Conservation (phyloP, 2,113 vertebrate species). For the Pteropus alecto region DNA sequence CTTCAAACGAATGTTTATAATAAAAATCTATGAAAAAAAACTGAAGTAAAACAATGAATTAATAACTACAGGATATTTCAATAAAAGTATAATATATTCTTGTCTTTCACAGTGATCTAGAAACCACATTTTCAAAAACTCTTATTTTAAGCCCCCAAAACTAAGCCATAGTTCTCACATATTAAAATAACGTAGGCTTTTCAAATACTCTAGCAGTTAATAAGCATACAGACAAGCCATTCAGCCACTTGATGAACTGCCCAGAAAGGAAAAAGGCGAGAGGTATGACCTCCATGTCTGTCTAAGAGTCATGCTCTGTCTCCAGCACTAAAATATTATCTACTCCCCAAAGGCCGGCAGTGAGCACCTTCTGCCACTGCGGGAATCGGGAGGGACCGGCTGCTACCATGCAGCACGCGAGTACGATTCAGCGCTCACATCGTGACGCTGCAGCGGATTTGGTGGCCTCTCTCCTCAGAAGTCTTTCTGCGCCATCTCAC, state of each 20-base stretch:
- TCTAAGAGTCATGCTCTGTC: not conserved
- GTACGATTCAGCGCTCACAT: not conserved
- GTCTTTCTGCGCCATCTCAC: not conserved
- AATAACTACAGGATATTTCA: not conserved
- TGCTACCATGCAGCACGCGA: not conserved
- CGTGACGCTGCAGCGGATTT: not conserved
- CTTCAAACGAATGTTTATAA: conserved; percentile 27
- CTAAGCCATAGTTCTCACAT: not conserved
- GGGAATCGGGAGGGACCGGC: too few relatives aligned
- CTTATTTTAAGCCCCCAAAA: not conserved
- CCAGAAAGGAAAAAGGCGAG: not conserved
- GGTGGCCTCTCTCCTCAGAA: not conserved
- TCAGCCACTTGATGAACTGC: not conserved
- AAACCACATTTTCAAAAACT: not conserved
- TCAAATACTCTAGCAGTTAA: not conserved
- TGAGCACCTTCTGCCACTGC: not conserved
- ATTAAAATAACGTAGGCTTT: not conserved
- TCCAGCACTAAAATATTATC: not conserved
- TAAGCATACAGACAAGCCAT: not conserved
- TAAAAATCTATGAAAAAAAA: not conserved
- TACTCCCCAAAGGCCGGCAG: not conserved
- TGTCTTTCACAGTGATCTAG: not conserved
- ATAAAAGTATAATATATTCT: not conserved
- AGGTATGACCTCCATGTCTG: not conserved
- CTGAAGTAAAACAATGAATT: not conserved